Conservation (phyloP, 2,113 vertebrate genomes). For the Mobula birostris region DNA sequence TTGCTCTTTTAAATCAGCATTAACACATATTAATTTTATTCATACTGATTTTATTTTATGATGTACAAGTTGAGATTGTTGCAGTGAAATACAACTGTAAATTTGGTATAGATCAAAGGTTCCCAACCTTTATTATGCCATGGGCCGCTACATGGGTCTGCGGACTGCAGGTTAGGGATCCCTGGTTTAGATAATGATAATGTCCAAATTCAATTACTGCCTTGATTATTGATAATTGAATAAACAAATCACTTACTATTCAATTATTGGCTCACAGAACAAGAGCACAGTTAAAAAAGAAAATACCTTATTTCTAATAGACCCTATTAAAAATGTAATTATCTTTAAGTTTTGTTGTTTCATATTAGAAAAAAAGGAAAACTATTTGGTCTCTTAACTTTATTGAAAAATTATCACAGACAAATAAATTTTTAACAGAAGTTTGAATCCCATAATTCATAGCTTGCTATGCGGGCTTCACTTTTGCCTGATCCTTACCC, state of each 20-base stretch:
- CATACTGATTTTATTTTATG: neutral
- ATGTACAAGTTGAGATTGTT: neutral
- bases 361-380: neutral
- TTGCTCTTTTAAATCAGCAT: neutral
- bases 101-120: too few relatives aligned
- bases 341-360: neutral
- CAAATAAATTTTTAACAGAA: neutral
- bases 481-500: neutral
- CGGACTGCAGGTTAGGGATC: too few relatives aligned
- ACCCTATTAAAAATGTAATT: neutral
- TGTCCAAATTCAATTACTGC: neutral
- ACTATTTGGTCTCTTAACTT: neutral
- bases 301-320: neutral
- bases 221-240: neutral
- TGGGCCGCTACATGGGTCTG: too few relatives aligned
- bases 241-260: neutral
- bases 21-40: neutral
- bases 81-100: neutral
- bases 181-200: neutral
- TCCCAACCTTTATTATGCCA: too few relatives aligned
- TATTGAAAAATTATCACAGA: neutral
- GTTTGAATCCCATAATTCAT: neutral
- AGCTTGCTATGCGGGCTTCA: neutral
- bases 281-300: neutral
- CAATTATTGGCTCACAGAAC: neutral